phyloP scores from a whole-genome alignment of 2,888 invertebrate species.

The Arctia plantaginis region DNA sequence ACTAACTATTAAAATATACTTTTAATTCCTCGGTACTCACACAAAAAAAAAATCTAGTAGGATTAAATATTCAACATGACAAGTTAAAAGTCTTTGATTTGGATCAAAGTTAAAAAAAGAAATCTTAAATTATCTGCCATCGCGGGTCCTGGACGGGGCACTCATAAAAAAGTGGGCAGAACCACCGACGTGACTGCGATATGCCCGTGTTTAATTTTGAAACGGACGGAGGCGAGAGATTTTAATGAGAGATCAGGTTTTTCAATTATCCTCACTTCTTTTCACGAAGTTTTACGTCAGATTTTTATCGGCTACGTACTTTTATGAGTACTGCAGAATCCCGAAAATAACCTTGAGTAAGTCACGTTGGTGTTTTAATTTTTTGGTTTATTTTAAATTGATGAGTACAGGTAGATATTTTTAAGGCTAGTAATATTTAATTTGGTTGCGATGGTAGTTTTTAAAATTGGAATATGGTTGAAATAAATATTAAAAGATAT shows the following conservation, averaged over 20 bases:
- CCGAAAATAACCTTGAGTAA: slow-evolving; percentile 46
- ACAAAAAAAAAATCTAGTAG: neutral
- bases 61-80: slow-evolving; percentile 40
- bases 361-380: slow-evolving; percentile 44
- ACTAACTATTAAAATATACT: neutral
- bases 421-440: slow-evolving; percentile 12
- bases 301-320: slow-evolving; percentile 68
- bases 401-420: slow-evolving; percentile 35
- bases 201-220: slow-evolving; percentile 78
- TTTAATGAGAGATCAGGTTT: slow-evolving; percentile 85
- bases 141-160: slow-evolving; percentile 53
- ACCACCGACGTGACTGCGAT: slow-evolving; percentile 79
- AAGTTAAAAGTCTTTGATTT: slow-evolving; percentile 34
- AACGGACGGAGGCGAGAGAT: slow-evolving; percentile 80
- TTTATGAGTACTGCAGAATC: slow-evolving; percentile 57
- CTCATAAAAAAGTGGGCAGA: slow-evolving; percentile 69
- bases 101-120: slow-evolving; percentile 37
- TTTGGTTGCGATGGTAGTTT: neutral
- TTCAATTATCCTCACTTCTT: slow-evolving; percentile 83
- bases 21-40: neutral
- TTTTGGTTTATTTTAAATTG: slow-evolving; percentile 43
- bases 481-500: neutral
- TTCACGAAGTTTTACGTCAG: slow-evolving; percentile 71
- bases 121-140: slow-evolving; percentile 49
- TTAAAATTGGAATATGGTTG: neutral